These are phyloP conservation scores for Drosophila kokeensis DNA, from an alignment of 2,888 invertebrate genomes.

Conservation along the genomic window DNA sequence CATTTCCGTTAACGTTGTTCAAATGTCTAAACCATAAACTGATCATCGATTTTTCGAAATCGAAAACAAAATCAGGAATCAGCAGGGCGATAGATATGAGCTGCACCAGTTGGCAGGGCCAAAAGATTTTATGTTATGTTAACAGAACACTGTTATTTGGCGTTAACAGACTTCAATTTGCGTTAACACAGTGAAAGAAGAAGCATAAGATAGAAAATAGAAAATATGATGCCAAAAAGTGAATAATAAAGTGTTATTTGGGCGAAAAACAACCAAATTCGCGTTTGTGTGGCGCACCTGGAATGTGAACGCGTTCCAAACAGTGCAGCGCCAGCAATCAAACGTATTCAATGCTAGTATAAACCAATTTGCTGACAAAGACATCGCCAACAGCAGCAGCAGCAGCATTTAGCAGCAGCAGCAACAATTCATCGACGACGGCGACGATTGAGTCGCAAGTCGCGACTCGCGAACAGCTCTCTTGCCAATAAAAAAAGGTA, in stretches of 20 bases:
- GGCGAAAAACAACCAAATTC: slow-evolving; percentile 40
- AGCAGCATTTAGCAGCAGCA: slow-evolving; percentile 32
- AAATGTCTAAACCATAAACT: neutral
- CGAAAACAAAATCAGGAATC: slow-evolving; percentile 17
- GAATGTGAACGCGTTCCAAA: slow-evolving; percentile 50
- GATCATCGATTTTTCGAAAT: slow-evolving; percentile 18
- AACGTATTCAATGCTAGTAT: slow-evolving; percentile 12
- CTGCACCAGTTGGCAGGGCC: slow-evolving; percentile 39
- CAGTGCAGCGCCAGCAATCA: slow-evolving; percentile 39
- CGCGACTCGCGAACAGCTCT: slow-evolving; percentile 42
- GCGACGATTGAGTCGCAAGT: slow-evolving; percentile 35
- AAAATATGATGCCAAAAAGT: slow-evolving; percentile 68
- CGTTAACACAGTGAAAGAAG: slow-evolving; percentile 45
- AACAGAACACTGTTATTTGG: slow-evolving; percentile 18
- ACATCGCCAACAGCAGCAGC: slow-evolving; percentile 32
- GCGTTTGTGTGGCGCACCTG: slow-evolving; percentile 41
- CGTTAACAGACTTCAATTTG: slow-evolving; percentile 38
- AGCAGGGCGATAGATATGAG: neutral
- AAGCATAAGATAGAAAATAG: slow-evolving; percentile 66
- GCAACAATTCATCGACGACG: slow-evolving; percentile 39
- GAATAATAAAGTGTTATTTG: slow-evolving; percentile 59
- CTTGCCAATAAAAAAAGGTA: slow-evolving; percentile 59
- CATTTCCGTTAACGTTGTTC: neutral
- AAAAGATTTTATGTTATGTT: slow-evolving; percentile 26
- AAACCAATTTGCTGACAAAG: slow-evolving; percentile 47